phyloP scores from a whole-genome alignment of 2,113 vertebrate genomes.

The Pelecanus crispus region DNA sequence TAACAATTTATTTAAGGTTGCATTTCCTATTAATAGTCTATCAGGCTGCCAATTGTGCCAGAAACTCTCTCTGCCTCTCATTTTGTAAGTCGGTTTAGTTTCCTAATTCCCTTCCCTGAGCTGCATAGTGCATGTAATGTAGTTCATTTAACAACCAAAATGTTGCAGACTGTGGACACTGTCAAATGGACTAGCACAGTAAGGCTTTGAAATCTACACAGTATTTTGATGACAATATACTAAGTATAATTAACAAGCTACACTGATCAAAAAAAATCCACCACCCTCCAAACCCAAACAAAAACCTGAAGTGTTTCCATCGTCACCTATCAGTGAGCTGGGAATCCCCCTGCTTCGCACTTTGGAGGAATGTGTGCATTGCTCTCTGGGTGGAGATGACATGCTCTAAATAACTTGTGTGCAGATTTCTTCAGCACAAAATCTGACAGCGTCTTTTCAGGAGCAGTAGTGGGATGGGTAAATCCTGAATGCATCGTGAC shows the following conservation, averaged over 20 bases:
- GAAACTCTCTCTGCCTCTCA: accelerated
- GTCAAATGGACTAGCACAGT: not conserved
- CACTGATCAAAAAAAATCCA: not conserved
- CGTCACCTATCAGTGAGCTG: not conserved
- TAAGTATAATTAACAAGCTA: not conserved
- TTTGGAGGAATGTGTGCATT: not conserved
- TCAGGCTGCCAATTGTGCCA: not conserved
- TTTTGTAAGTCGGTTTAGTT: not conserved
- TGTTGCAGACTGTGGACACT: not conserved
- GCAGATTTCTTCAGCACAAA: not conserved
- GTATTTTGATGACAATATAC: not conserved
- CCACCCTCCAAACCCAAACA: not conserved
- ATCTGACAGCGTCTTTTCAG: not conserved
- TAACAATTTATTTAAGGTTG: not conserved
- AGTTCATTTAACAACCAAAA: not conserved
- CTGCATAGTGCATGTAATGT: not conserved
- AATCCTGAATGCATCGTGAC: not conserved
- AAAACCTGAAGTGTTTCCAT: not conserved
- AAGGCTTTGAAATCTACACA: not conserved
- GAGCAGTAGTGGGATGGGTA: not conserved
- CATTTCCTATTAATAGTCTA: not conserved
- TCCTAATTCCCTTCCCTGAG: not conserved
- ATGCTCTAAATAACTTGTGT: not conserved
- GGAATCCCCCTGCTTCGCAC: not conserved
- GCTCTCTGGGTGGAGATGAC: not conserved